Evolutionary conservation across 1,140 invertebrate species (phyloP), one percentile per base, ranked within the genome.

Genomic region (Drosophila chauvacae): DNA sequence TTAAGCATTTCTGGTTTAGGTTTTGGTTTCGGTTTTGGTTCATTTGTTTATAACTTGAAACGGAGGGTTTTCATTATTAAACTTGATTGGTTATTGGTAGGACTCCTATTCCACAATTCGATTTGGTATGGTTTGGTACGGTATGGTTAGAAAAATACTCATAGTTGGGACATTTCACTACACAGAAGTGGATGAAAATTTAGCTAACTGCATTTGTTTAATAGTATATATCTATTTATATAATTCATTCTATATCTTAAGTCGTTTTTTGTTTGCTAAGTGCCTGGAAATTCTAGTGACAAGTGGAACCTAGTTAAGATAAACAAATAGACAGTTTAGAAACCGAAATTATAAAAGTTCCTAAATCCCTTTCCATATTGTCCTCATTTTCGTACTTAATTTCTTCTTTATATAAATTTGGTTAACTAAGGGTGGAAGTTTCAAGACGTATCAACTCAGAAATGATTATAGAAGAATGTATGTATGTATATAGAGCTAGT

Each of bases 11-110:
- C 55, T 33, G 50, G 28, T 81, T 60, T 59, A 14, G 30, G 28
- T 56, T 76, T 77, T 39, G 48, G 28, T 56, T 76, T 77, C 47
- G 64, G 44, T 83, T 87, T 87, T 90, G 84, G 84, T 87, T 87
- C 84, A 90, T 80, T 88, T 45, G 85, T 88, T 90, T 88, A 85
- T 66, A 88, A 90, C 85, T 90, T 90, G 85, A 88, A 90, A 88
- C 85, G 84, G 85, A 88, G 85, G 84, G 84, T 90, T 87, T 87
- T 68, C 44, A 23, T 72, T 72, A 72, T 51, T 72, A 72, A 87
- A 88, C 76, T 53, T 88, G 78, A 79, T 79, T 83, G 77, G 69
- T 88, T 73, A 69, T 83, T 83, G 83, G 84, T 86, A 86, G 84
- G 83, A 87, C 65, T 66, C 74, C 42, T 20, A 41, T 63, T 79